These are phyloP conservation scores for Hydractinia symbiolongicarpus DNA, from an alignment of 30 jellyfish, hydroid and myxozoan genomes.

Conservation along the genomic window DNA sequence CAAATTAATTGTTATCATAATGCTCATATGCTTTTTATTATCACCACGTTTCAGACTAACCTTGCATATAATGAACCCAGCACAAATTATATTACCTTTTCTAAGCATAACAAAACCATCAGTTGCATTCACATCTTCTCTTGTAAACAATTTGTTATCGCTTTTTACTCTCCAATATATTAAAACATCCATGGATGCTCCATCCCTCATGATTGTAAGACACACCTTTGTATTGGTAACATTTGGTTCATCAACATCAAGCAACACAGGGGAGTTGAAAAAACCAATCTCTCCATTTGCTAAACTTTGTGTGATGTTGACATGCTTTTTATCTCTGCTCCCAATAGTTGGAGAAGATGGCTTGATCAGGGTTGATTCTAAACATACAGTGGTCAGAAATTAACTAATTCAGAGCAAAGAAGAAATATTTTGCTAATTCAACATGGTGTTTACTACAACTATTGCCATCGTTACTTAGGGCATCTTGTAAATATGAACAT, in stretches of 20 bases:
- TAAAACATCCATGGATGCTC: conserved; percentile 64
- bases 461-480: no score
- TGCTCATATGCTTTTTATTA: no score
- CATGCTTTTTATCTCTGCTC: conserved; percentile 12
- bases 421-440: not conserved
- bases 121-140: conserved; percentile 49
- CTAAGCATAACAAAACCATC: conserved; percentile 55
- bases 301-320: conserved; percentile 54
- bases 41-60: no score
- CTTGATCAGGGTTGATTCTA: conserved; percentile 49
- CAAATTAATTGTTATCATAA: no score
- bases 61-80: no score
- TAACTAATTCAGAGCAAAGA: not conserved
- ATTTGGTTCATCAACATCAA: conserved; percentile 50
- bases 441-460: no score
- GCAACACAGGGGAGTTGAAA: conserved; percentile 42
- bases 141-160: conserved; percentile 32
- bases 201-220: conserved; percentile 80
- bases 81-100: conserved; percentile 35
- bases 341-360: conserved; percentile 69
- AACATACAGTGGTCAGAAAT: not conserved
- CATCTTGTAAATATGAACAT: no score
- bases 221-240: conserved; percentile 21
- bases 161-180: conserved; percentile 68
- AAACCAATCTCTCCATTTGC: conserved; percentile 94